Evolutionary conservation across 2,888 invertebrate genomes (phyloP).

Genomic region (Sminthurides aquaticus): DNA sequence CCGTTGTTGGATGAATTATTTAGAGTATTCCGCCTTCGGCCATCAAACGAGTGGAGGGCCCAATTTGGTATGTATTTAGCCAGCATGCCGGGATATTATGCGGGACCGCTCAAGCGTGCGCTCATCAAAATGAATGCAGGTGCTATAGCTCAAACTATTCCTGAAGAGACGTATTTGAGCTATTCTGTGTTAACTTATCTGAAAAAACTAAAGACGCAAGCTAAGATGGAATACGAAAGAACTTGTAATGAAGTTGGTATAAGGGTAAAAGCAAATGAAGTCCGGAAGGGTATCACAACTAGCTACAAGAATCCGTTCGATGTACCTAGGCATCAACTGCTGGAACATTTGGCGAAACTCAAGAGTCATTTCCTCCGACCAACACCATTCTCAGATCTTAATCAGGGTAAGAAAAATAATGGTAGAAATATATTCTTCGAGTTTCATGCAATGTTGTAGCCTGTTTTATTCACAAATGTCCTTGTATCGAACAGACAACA

Average conservation of each 20-base stretch:
- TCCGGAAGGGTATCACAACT: conserved; percentile 46
- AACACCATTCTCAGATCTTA: conserved; percentile 30
- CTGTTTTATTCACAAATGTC: conserved; percentile 52
- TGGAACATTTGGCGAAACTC: conserved; percentile 91
- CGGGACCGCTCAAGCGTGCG: conserved; percentile 77
- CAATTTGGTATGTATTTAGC: conserved; percentile 90
- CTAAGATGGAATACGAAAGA: conserved; percentile 81
- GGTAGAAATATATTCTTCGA: neutral
- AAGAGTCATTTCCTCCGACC: conserved; percentile 84
- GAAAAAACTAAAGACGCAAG: conserved; percentile 90
- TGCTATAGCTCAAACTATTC: conserved; percentile 72
- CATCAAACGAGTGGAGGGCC: conserved; percentile 82
- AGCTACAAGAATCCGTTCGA: conserved; percentile 88
- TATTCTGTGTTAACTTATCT: conserved; percentile 89
- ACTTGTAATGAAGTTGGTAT: conserved; percentile 60
- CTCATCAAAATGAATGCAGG: conserved; percentile 85
- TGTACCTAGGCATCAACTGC: conserved; percentile 75
- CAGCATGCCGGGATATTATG: conserved; percentile 95
- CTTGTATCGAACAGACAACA: conserved; percentile 49
- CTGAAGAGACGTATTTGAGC: conserved; percentile 89
- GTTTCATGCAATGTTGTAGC: neutral
- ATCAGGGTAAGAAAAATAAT: conserved; percentile 34
- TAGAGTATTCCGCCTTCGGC: conserved; percentile 85
- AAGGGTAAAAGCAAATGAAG: conserved; percentile 49
- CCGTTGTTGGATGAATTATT: conserved; percentile 88